These are phyloP conservation scores for Bombyx huttoni DNA, from an alignment of 2,888 invertebrate species.

Conservation along the genomic window DNA sequence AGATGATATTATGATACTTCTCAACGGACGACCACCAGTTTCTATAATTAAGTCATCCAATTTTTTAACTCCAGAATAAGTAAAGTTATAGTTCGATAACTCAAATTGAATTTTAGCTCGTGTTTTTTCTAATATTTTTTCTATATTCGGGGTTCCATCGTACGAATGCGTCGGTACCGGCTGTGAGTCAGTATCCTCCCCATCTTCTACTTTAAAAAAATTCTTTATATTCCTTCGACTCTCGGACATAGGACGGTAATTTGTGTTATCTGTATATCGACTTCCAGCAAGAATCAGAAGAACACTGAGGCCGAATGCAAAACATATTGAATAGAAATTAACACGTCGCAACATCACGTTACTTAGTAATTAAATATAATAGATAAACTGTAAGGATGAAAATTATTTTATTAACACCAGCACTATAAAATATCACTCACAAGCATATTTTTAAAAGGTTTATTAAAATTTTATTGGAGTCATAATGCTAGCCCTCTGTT, in stretches of 20 bases:
- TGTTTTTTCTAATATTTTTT: conserved; percentile 50
- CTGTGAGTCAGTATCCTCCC: conserved; percentile 35
- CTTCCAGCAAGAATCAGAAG: conserved; percentile 67
- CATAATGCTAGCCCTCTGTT: conserved; percentile 55
- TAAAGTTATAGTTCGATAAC: conserved; percentile 51
- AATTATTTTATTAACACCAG: conserved; percentile 31
- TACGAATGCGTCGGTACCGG: conserved; percentile 45
- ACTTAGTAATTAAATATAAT: conserved; percentile 26
- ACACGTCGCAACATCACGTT: conserved; percentile 66
- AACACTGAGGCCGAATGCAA: conserved; percentile 66
- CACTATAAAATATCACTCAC: conserved; percentile 43
- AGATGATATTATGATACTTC: conserved; percentile 86
- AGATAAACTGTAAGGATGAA: conserved; percentile 23
- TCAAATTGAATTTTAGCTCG: conserved; percentile 42
- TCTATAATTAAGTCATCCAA: conserved; percentile 79
- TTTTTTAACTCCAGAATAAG: conserved; percentile 54
- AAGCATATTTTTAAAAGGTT: conserved; percentile 46
- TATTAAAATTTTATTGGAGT: conserved; percentile 36
- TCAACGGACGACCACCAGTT: conserved; percentile 79
- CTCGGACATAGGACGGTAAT: conserved; percentile 58
- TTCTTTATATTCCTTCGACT: conserved; percentile 52
- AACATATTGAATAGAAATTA: conserved; percentile 67
- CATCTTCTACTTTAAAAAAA: conserved; percentile 76
- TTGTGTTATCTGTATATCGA: conserved; percentile 68
- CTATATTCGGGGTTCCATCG: conserved; percentile 46